Evolutionary conservation across 35 echinoderm and acorn worm species (phyloP), one percentile per base, ranked within the genome.

Genomic region (Ptychodera flava): DNA sequence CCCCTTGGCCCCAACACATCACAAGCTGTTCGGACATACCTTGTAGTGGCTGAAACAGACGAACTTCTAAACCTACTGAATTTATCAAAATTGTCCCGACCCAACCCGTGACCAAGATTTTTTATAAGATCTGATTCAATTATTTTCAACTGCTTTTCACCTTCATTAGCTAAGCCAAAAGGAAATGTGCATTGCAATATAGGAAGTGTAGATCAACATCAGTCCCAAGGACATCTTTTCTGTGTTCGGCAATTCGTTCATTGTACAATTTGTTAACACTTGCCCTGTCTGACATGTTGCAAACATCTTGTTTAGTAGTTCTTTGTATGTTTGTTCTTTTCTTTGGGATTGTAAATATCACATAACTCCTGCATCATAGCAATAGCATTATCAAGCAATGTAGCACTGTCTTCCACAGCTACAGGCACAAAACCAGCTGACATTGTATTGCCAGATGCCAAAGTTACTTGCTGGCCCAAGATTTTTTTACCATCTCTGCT

Each of bases 181-280:
- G 32, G 64, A 88, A 88, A 33, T 88, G 87, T 2, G 87, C 87
- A 88, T 88, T 88, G 79, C 87, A 88, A 35, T 35, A 88, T 29
- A 88, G 37, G 79, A 88, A 82, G 16, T 88, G 78, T 1, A 81
- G 32, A 16, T 38, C 37, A 0, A 82, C 33, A 15, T 64, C 45
- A 12, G 45, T 64, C 6, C 45, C 45, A 64, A 64, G 22, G 22
- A 12, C 6, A 64, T 64, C 45, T 12, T 64, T 64, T 64, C 85
- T 90, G 38, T 76, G 85, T 84, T 31, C 36, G 28, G 37, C 14
- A 27, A 89, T 29, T 83, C 29, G 31, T 16, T 22, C 78, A 76
- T 89, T 89, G 32, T 83, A 89, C 1, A 36, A 22, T n/a, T 90
- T 90, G 31, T 84, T 90, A n/a, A 90, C 88, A 79, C 88, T 90